Evolutionary conservation across 2,797 vertebrate genomes (phyloP), one percentile per base, ranked within the genome.

Genomic region (Myoxocephalus aenaeus): DNA sequence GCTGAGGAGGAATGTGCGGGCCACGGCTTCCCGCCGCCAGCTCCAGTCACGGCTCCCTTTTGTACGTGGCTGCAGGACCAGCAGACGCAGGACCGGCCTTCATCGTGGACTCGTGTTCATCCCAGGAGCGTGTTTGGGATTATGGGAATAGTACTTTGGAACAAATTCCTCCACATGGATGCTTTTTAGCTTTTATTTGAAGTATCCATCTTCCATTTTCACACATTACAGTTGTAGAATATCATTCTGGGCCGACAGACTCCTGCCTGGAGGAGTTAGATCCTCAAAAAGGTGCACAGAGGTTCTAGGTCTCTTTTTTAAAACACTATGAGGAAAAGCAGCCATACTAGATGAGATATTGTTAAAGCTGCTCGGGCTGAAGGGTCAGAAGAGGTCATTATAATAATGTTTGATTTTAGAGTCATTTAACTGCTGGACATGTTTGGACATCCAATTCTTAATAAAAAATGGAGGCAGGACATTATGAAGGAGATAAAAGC

Each of bases 1-100:
- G 82, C 87, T 71, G 69, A 48, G 59, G 65, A 87, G 89, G 92
- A 94, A 93, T 94, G 90, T 81, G 72, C 75, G 46, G 79, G 69
- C 81, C 83, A 84, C 68, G 40, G 80, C 69, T 80, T 85, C 82
- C 82, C 73, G 53, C 74, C 42, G 88, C 83, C 87, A 84, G 85
- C 77, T 87, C 76, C 65, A 80, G 84, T 86, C 77, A 80, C 2
- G 70, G 65, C 70, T 77, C 73, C 44, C 70, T 88, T 82, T 83
- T 82, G 78, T 89, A 53, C 7, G 72, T 13, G 36, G 68, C 67
- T 83, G 73, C 77, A 71, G 76, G 71, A 76, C 51, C 48, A 13
- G 54, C 57, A 46, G 62, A 65, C 63, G 51, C 57, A 66, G 8
- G 7, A 74, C 44, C 1, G 34, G 42, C 20, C 0, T 0, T 73